Conservation (phyloP, 92 coral and sea anemone genomes). For the Epizoanthus fatuus region DNA sequence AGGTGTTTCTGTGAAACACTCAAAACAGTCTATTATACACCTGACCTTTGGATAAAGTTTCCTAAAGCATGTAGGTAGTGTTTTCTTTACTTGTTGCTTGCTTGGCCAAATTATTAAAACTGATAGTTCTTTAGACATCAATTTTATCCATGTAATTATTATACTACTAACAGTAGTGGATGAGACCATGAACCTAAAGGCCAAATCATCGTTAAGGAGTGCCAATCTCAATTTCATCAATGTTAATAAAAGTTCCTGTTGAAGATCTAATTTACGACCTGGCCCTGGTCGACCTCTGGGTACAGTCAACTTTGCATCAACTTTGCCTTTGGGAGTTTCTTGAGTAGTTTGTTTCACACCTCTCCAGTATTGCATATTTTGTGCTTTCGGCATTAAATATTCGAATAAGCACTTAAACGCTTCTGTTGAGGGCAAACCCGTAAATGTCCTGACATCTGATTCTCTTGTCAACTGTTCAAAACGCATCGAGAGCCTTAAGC, state of each 20-base stretch:
- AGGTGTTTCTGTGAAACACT: constrained; percentile 74
- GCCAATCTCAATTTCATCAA: no score
- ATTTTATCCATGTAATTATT: no score
- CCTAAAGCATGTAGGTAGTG: constrained; percentile 27
- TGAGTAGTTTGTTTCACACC: constrained; percentile 66
- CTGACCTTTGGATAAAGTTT: constrained; percentile 64
- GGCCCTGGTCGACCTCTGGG: no score
- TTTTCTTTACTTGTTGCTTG: no score
- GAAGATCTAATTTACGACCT: no score
- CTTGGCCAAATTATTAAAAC: no score
- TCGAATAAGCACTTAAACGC: constrained; percentile 58
- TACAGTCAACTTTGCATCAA: not conserved
- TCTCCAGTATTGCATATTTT: constrained; percentile 73
- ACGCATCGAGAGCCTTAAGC: constrained; percentile 34
- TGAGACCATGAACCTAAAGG: no score
- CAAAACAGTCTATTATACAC: constrained; percentile 72
- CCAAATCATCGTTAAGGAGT: no score
- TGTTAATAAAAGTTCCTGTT: no score
- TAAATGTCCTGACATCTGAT: constrained; percentile 51
- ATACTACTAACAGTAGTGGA: no score
- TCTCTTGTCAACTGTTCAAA: constrained; percentile 67
- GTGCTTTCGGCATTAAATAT: constrained; percentile 49
- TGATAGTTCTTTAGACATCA: no score
- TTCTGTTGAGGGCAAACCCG: constrained; percentile 59
- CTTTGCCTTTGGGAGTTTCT: constrained; percentile 28